These are phyloP conservation scores for Myrmecobius fasciatus DNA, from an alignment of 2,113 vertebrate species.

Conservation along the genomic window DNA sequence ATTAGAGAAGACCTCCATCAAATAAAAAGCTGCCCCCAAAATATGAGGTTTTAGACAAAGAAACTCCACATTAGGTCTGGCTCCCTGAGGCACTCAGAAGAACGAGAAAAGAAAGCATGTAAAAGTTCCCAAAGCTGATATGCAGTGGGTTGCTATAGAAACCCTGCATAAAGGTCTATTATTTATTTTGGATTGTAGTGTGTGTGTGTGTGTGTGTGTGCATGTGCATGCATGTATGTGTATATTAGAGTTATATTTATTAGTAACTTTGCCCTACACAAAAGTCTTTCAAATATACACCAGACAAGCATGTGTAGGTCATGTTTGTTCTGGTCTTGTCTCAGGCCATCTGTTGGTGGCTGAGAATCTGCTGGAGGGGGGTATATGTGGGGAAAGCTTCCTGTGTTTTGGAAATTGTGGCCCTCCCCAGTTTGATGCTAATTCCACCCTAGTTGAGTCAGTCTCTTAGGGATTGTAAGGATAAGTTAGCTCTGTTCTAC, in stretches of 20 bases:
- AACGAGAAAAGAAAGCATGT: constrained; percentile 11
- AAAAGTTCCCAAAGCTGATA: constrained; percentile 57
- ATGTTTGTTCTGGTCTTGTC: neutral
- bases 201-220: neutral
- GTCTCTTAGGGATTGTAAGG: neutral
- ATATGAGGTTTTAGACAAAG: neutral
- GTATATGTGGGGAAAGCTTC: neutral
- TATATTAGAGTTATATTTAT: neutral
- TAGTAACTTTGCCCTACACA: neutral
- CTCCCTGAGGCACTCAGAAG: neutral
- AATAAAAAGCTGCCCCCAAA: neutral
- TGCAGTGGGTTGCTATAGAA: constrained; percentile 79
- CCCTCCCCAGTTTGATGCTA: neutral
- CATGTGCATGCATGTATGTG: neutral
- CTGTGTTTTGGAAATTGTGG: neutral
- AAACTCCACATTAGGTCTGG: neutral
- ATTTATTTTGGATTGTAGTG: constrained; percentile 51
- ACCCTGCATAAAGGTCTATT: constrained; percentile 72
- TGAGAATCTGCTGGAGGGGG: neutral
- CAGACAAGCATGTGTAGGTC: neutral
- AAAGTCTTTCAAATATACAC: neutral
- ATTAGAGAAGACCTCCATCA: neutral
- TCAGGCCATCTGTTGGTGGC: neutral
- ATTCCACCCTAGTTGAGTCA: neutral
- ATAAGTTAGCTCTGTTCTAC: neutral